Percentiles rank a stretch among this genome's conserved stretches.
phyloP scores from a whole-genome alignment of 2,113 vertebrate genomes.

The Crotalus viridis region DNA sequence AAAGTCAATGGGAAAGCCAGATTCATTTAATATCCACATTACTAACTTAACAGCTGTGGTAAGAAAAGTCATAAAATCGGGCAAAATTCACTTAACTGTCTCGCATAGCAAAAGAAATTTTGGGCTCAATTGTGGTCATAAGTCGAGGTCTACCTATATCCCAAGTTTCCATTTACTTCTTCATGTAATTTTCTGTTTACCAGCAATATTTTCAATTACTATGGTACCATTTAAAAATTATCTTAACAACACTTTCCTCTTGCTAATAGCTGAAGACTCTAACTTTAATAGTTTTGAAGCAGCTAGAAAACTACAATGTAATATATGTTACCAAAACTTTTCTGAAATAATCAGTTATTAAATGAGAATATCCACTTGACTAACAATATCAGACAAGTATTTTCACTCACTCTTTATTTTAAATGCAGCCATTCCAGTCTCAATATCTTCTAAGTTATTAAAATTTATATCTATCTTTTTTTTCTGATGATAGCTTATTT shows the following conservation, averaged over 20 bases:
- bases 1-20: too few species aligned
- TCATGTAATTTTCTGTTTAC: not conserved
- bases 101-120: too few species aligned
- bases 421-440: constrained; percentile 3
- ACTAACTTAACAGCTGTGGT: too few species aligned
- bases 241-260: not conserved
- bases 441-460: not conserved
- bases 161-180: not conserved
- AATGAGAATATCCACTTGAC: not conserved
- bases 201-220: not conserved
- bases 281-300: not conserved
- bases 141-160: too few species aligned
- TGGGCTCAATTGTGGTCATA: too few species aligned
- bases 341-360: not conserved
- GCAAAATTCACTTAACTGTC: too few species aligned
- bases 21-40: too few species aligned
- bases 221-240: not conserved
- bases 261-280: not conserved
- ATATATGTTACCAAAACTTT: not conserved
- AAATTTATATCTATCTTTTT: not conserved
- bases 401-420: not conserved
- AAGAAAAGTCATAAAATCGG: too few species aligned
- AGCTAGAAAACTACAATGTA: constrained; percentile 3
- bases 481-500: not conserved
- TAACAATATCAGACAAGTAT: not conserved